Evolutionary conservation across 1,140 invertebrate species (phyloP).

Genomic region (Drosophila sulfurigaster): DNA sequence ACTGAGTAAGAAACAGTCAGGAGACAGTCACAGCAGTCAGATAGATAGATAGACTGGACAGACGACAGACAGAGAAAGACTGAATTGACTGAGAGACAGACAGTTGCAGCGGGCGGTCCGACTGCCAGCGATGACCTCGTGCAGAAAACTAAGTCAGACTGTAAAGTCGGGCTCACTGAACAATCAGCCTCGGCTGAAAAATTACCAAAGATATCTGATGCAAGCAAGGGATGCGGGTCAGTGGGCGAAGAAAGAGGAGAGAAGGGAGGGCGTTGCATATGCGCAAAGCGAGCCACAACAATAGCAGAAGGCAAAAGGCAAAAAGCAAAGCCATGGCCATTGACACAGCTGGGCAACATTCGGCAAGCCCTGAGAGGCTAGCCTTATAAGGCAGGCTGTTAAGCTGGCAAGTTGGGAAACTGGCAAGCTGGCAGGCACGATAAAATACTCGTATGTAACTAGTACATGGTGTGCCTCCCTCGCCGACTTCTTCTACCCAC

Average conservation of each 20-base stretch:
- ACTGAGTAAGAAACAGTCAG: slow-evolving; percentile 50
- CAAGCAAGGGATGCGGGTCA: neutral
- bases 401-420: neutral
- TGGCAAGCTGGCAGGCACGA: slow-evolving; percentile 22
- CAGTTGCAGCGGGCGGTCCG: slow-evolving; percentile 67
- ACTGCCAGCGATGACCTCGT: slow-evolving; percentile 77
- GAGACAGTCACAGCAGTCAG: slow-evolving; percentile 56
- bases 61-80: slow-evolving; percentile 44
- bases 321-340: slow-evolving; percentile 44
- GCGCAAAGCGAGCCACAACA: slow-evolving; percentile 28
- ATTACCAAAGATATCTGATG: slow-evolving; percentile 68
- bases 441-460: slow-evolving; percentile 53
- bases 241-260: neutral
- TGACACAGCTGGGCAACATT: slow-evolving; percentile 69
- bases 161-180: slow-evolving; percentile 52
- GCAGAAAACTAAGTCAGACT: slow-evolving; percentile 75
- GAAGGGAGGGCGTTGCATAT: slow-evolving; percentile 17
- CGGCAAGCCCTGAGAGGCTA: slow-evolving; percentile 57
- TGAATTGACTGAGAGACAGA: slow-evolving; percentile 39
- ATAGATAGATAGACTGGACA: slow-evolving; percentile 13
- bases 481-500: neutral
- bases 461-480: neutral
- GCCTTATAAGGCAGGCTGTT: slow-evolving; percentile 36
- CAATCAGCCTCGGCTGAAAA: slow-evolving; percentile 70
- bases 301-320: slow-evolving; percentile 5